Percentiles rank a stretch among this genome's conserved stretches.
phyloP scores from a whole-genome alignment of 53 echinoderm and acorn worm species.

The Temnopleurus reevesii region DNA sequence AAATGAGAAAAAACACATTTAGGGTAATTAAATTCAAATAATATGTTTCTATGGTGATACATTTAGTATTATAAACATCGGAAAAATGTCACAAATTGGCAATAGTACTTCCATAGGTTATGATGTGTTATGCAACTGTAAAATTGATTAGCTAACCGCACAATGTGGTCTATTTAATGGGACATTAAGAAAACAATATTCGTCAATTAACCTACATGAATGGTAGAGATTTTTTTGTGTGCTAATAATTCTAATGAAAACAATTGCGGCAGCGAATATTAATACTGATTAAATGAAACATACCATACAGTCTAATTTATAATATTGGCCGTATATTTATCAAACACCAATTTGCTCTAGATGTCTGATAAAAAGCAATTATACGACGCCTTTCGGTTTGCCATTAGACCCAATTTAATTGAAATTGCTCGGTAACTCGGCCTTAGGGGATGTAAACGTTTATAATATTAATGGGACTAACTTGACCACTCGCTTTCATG shows the following conservation, averaged over 20 bases:
- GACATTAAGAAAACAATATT: not conserved
- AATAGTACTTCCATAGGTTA: not conserved
- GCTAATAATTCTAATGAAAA: not conserved
- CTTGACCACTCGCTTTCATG: no score
- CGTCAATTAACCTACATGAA: not conserved
- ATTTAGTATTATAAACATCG: not conserved
- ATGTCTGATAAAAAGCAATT: not conserved
- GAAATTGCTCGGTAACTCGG: slow-evolving; percentile 7
- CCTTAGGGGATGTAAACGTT: no score
- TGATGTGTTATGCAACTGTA: not conserved
- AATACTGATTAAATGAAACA: not conserved
- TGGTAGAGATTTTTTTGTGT: not conserved
- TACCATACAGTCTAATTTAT: not conserved
- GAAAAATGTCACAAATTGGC: not conserved
- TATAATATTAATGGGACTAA: no score
- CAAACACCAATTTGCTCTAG: not conserved
- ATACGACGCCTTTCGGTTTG: not conserved
- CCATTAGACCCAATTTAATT: slow-evolving; percentile 9
- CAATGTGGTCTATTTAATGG: no score
- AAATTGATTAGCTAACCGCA: not conserved
- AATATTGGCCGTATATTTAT: not conserved
- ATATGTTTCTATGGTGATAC: no score
- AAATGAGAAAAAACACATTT: no score
- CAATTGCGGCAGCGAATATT: not conserved
- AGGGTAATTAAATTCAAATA: no score